A percentile compares a stretch with the other conserved stretches of the same genome.
Conservation (phyloP, 2,888 invertebrate genomes). For the Tinea pellionella region DNA sequence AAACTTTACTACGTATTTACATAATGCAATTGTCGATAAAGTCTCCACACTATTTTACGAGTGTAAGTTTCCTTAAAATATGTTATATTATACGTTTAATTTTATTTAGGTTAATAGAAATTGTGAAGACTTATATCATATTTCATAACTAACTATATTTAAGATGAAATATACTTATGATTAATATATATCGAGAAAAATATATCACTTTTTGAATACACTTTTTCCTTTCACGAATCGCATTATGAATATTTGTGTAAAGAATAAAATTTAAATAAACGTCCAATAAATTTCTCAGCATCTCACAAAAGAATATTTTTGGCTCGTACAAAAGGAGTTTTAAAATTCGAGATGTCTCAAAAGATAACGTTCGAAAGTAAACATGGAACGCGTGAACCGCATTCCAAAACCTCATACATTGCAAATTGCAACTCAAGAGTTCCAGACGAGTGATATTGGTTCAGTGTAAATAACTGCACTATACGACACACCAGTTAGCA, state of each 20-base stretch:
- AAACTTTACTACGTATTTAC: background rate
- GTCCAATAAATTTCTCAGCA: conserved; percentile 6
- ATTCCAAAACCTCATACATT: conserved; percentile 12
- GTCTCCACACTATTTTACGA: background rate
- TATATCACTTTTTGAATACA: too few species aligned
- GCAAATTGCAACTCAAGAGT: conserved; percentile 3
- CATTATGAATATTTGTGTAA: background rate
- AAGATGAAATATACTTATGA: too few species aligned
- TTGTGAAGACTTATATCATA: too few species aligned
- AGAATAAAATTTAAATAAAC: conserved; percentile 10
- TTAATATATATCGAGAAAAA: too few species aligned
- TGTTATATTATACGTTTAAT: too few species aligned
- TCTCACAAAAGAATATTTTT: conserved; percentile 5
- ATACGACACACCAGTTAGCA: background rate
- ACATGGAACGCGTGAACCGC: conserved; percentile 11
- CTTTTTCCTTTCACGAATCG: background rate
- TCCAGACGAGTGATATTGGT: conserved; percentile 10
- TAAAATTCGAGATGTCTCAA: background rate
- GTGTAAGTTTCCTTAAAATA: too few species aligned
- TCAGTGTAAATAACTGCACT: conserved; percentile 10
- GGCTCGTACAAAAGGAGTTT: conserved; percentile 6
- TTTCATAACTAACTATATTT: too few species aligned
- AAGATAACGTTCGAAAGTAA: conserved; percentile 7
- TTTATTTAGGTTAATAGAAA: too few species aligned
- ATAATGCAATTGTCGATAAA: background rate